Evolutionary conservation across 2,113 vertebrate species (phyloP), one percentile per base, ranked within the genome.

Genomic region (Oreochromis tanganicae): DNA sequence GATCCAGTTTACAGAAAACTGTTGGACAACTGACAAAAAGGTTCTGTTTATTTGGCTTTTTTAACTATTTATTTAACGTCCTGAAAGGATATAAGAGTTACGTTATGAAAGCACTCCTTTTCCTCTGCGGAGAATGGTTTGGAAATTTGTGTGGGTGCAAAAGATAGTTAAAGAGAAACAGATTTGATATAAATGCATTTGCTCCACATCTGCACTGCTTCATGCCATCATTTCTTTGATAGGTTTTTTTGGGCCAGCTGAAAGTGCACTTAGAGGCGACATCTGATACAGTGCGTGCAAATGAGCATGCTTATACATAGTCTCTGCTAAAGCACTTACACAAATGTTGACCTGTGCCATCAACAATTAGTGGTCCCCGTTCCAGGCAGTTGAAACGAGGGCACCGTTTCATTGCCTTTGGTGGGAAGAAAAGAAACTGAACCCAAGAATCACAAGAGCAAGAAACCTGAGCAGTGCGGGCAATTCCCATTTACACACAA

Each of bases 261-360:
- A 87, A 88, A 92, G 59, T 61, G 80, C 88, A 86, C 84, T 71
- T 14, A 54, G 32, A 85, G 55, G 80, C 0, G 85, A 81, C 84
- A 95, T 92, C 82, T 87, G 89, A 93, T 90, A 87, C 48, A 12
- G 52, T 27, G 54, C 54, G 75, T 88, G 87, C 32, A 81, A 84
- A 84, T 68, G 43, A 85, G 81, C 11, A 7, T 81, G 84, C 83
- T 89, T 84, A 83, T 85, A 81, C 29, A 82, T 85, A 14, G 56
- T 82, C 85, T 24, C 92, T 94, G 92, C 66, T 89, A 92, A 92
- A 94, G 81, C 57, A 85, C 87, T 95, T 92, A 83, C 5, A 66
- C 82, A 78, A 12, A 84, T 54, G 81, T 82, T 83, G 87, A 86
- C 81, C 88, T 21, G 46, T 2, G 59, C 85, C 87, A 89, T 71